Evolutionary conservation across 2,888 invertebrate genomes (phyloP).

Genomic region (Nesidiocoris tenuis): DNA sequence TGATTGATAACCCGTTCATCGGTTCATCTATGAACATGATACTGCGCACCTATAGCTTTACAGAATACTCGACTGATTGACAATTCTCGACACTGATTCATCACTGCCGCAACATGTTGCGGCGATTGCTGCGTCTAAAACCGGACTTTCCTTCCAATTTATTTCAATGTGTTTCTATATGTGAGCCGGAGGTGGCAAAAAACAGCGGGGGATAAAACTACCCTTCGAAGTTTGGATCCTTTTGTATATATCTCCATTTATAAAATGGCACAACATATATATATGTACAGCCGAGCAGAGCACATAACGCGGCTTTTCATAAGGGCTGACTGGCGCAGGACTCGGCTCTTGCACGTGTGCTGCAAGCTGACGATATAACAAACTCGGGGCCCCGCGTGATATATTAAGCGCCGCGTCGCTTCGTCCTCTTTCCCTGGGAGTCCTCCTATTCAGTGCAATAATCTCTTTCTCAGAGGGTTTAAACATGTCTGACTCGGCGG

Average conservation of each 20-base stretch:
- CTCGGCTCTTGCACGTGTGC: conserved; percentile 22
- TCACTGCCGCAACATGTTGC: too few relatives aligned
- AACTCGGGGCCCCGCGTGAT: conserved; percentile 15
- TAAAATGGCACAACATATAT: conserved; percentile 31
- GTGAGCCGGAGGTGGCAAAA: conserved; percentile 25
- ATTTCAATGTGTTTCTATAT: not conserved
- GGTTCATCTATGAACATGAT: too few relatives aligned
- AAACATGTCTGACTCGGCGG: conserved; percentile 11
- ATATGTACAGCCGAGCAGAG: not conserved
- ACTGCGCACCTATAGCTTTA: too few relatives aligned
- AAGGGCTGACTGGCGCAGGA: not conserved
- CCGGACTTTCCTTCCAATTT: not conserved
- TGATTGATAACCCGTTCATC: too few relatives aligned
- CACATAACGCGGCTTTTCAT: conserved; percentile 20
- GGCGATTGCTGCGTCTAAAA: too few relatives aligned
- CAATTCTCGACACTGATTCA: too few relatives aligned
- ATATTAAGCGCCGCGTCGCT: conserved; percentile 27
- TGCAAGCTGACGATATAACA: conserved; percentile 38
- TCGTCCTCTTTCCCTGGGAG: conserved; percentile 22
- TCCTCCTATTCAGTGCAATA: conserved; percentile 28
- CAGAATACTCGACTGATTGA: too few relatives aligned
- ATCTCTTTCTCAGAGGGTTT: conserved; percentile 28
- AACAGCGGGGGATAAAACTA: conserved; percentile 21
- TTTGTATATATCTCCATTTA: conserved; percentile 40
- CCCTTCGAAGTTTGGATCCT: conserved; percentile 30